Evolutionary conservation across 2,888 invertebrate species (phyloP).

Genomic region (Epirrhoe tristata): DNA sequence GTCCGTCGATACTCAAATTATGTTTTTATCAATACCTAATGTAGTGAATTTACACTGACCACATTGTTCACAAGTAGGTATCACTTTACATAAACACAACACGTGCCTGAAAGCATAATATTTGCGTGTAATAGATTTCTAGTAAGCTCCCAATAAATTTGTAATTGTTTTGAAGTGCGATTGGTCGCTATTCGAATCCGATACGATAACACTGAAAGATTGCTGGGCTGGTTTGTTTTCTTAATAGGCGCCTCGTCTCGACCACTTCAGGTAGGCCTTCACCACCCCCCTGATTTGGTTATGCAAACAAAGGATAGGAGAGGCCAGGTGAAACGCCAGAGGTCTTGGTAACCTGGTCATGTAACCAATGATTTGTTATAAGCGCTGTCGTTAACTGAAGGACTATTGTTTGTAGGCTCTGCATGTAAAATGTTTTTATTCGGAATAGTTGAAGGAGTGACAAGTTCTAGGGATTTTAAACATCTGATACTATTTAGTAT

Average conservation of each 20-base stretch:
- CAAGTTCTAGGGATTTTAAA: conserved; percentile 40
- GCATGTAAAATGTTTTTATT: conserved; percentile 63
- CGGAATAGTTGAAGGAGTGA: conserved; percentile 39
- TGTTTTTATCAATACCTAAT: background rate
- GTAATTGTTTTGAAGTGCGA: conserved; percentile 42
- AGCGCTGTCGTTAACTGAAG: conserved; percentile 68
- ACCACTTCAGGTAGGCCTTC: conserved; percentile 50
- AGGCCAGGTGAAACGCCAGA: conserved; percentile 50
- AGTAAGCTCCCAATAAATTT: conserved; percentile 42
- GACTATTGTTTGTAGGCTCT: conserved; percentile 70
- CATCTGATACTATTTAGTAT: background rate
- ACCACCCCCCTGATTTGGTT: conserved; percentile 37
- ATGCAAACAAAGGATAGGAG: conserved; percentile 34
- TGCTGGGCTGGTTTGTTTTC: conserved; percentile 70
- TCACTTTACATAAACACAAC: conserved; percentile 27
- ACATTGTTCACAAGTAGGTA: conserved; percentile 37
- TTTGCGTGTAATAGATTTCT: conserved; percentile 39
- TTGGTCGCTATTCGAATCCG: conserved; percentile 51
- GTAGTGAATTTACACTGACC: conserved; percentile 15
- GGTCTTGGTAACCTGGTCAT: conserved; percentile 58
- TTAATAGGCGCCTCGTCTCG: conserved; percentile 68
- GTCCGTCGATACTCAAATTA: background rate
- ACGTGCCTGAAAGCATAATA: conserved; percentile 37
- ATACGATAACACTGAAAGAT: conserved; percentile 64
- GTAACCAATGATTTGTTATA: conserved; percentile 69